Evolutionary conservation across 2,797 vertebrate genomes (phyloP).

Genomic region (Pangasius djambal): DNA sequence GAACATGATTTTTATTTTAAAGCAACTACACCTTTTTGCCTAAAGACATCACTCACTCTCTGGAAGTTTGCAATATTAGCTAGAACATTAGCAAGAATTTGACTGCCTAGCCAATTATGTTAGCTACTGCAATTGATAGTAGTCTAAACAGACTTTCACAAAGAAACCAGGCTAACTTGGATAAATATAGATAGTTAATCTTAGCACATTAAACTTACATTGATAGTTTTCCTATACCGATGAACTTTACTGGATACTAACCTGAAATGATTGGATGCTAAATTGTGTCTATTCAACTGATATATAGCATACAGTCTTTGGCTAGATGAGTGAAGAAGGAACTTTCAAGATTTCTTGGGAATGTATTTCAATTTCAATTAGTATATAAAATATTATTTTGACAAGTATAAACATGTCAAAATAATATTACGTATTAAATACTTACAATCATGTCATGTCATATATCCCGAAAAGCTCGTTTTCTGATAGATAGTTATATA

Average conservation of each 20-base stretch:
- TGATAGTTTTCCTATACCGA: neutral
- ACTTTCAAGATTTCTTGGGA: neutral
- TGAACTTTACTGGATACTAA: neutral
- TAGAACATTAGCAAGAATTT: neutral
- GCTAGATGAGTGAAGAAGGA: neutral
- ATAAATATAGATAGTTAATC: neutral
- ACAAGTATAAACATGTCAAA: neutral
- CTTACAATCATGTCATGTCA: neutral
- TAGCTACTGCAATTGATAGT: neutral
- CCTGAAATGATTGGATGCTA: neutral
- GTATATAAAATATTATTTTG: too few relatives aligned
- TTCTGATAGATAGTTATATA: neutral
- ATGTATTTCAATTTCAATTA: neutral
- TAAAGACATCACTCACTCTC: neutral
- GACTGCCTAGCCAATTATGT: neutral
- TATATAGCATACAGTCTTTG: neutral
- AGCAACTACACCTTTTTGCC: neutral
- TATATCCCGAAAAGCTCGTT: neutral
- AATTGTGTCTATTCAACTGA: neutral
- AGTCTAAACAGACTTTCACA: neutral
- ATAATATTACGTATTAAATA: neutral
- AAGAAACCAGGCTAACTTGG: neutral
- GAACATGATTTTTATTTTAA: neutral
- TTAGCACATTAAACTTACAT: neutral
- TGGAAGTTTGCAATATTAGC: neutral